Evolutionary conservation across 2,888 invertebrate species (phyloP), one percentile per base, ranked within the genome.

Genomic region (Hemithea aestivaria): DNA sequence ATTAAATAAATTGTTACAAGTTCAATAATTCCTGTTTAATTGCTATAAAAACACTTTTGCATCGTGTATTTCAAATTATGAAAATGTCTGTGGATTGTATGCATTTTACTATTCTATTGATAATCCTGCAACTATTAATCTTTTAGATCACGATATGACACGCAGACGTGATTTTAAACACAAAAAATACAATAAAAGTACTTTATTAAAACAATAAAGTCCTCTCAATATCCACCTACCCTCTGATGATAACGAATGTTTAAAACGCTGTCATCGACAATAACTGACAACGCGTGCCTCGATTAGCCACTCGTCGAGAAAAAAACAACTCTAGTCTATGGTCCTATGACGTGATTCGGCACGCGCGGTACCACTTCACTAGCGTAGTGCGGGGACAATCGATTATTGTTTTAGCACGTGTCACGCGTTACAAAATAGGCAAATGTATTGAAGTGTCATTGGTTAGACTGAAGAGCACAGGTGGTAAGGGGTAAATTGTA

Each of bases 221-320:
- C 16, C 16, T 16, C 16, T 16, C 16, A 5, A 30, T 9, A 40
- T 27, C 26, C 10, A 16, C 24, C 23, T 30, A 20, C 29, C 26
- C 37, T 22, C 37, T n/a, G 48, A 30, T 40, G 48, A 51, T 51
- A 48, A 45, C 42, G 42, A 26, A 34, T 51, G 48, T 51, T 51
- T 51, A 45, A 38, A 38, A 35, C 45, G 40, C 35, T 41, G 37
- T 37, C 38, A 37, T 47, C 37, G 51, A 46, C 56, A 63, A 64
- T 37, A 35, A 37, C 45, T 35, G 51, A 46, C 56, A 63, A 64
- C 71, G 72, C 73, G 75, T 75, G 73, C 68, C 56, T 59, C 66
- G 56, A 73, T 74, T 73, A 74, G 59, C 66, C 69, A 53, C 74
- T 73, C 51, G 35, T 37, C 38, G 44, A 51, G 52, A 50, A 56